Evolutionary conservation across 2,113 vertebrate genomes (phyloP).

Genomic region (Rana temporaria): DNA sequence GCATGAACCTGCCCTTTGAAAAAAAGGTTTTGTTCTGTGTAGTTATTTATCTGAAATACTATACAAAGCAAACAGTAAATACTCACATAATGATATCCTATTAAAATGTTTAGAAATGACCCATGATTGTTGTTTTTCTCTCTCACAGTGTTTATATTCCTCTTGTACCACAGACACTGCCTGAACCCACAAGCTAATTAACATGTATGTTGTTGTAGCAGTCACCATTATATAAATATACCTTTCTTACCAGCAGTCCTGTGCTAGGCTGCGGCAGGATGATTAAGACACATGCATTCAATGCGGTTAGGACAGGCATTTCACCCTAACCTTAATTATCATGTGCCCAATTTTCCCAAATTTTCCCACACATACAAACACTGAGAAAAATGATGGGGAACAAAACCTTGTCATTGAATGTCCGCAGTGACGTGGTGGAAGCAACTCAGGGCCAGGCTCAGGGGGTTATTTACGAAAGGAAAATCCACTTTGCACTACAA

Average conservation of each 20-base stretch:
- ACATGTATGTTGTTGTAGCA: conserved; percentile 16
- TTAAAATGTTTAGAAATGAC: background rate
- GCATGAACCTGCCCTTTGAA: too few species aligned
- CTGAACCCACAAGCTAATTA: conserved; percentile 27
- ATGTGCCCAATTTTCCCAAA: conserved; percentile 37
- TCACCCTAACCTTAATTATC: conserved; percentile 37
- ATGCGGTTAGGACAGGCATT: conserved; percentile 34
- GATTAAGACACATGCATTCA: conserved; percentile 31
- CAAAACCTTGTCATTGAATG: conserved; percentile 45
- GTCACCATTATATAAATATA: conserved; percentile 24
- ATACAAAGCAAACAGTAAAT: background rate
- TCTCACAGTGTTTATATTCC: background rate
- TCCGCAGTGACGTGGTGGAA: background rate
- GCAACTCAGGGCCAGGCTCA: conserved; percentile 17
- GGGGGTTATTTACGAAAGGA: too few species aligned
- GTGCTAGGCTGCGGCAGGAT: conserved; percentile 5
- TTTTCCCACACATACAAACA: conserved; percentile 43
- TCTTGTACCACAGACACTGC: background rate
- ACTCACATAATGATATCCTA: background rate
- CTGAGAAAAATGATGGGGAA: conserved; percentile 39
- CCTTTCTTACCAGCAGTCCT: background rate
- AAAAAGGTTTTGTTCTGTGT: too few species aligned
- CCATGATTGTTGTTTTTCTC: background rate
- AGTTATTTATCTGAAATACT: too few species aligned
- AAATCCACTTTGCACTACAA: too few species aligned